Base-by-base conservation (phyloP, 2,888 invertebrate species). In the Phengaris alcon region DNA sequence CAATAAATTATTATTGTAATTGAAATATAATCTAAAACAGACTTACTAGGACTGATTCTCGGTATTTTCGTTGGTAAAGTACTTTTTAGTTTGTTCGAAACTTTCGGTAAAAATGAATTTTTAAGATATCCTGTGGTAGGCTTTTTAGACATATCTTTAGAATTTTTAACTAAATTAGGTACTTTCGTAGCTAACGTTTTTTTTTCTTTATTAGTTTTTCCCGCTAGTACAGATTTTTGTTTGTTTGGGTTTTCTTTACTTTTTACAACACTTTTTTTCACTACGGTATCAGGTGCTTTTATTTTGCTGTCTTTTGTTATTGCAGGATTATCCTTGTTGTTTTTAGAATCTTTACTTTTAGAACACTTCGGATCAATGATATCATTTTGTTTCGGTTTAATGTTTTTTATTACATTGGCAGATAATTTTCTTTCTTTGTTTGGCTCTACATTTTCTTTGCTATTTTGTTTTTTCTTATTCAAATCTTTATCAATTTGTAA, bases 31-130 rank as follows among this genome's bases (percentile, higher is more conserved):
- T 75, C 7, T 10, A 3, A 70, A 46, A 68, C 46, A 10, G 46
- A 51, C 76, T 87, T 83, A 90, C 90, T 84, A 55, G 90, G 88
- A 75, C 88, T 90, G 0, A 85, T 82, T 54, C 88, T 80, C 0
- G 85, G 46, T 0, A 84, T 78, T 75, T 85, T 83, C 35, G 82
- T 84, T 4, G 80, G 22, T 70, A 70, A 52, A 48, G 52, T 48
- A 51, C 15, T 70, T 12, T 70, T 70, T 6, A 48, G 15, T 70
- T 22, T 51, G n/a, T 70, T 48, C 3, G 22, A 9, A 15, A n/a
- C 15, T 15, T 70, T 70, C 4, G 70, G 22, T 70, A 52, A 46
- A 70, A 70, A 70, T 6, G 48, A 51, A 70, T 70, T 70, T 52
- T 70, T 70, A 6, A 70, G n/a, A 51, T 70, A 70, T 51, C 8